These are phyloP conservation scores for Unio pictorum DNA, from an alignment of 2,888 invertebrate species.

Conservation along the genomic window DNA sequence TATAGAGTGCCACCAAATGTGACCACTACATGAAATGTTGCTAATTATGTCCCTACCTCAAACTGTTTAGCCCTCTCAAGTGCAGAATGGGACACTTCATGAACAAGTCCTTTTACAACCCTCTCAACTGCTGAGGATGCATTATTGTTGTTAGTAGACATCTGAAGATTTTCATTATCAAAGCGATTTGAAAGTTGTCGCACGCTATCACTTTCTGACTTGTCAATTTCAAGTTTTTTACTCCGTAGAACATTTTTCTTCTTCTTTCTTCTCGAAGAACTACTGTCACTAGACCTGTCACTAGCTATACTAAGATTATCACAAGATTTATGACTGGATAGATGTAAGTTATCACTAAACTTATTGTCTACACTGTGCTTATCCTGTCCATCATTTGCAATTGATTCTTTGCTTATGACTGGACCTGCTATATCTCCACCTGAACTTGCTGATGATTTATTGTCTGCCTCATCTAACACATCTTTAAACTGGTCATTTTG, in stretches of 20 bases:
- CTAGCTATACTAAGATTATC: not conserved
- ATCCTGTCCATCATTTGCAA: not conserved
- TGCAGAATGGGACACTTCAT: not conserved
- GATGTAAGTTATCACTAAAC: no score
- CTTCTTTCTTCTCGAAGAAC: not conserved
- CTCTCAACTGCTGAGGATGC: not conserved
- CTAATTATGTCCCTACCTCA: not conserved
- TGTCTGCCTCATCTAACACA: slow-evolving; percentile 24
- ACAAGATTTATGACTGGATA: no score
- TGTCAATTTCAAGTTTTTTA: not conserved
- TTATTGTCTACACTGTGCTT: not conserved
- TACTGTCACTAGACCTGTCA: not conserved
- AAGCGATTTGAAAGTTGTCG: no score
- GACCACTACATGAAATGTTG: not conserved
- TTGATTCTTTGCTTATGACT: not conserved
- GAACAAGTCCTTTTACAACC: not conserved
- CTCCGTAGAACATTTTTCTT: not conserved
- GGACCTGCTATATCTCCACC: slow-evolving; percentile 13
- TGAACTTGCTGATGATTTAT: slow-evolving; percentile 27
- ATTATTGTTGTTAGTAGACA: no score
- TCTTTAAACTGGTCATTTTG: slow-evolving; percentile 34
- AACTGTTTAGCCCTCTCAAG: not conserved
- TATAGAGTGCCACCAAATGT: no score
- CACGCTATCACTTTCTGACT: not conserved
- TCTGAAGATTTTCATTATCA: no score